Evolutionary conservation across 2,888 invertebrate genomes (phyloP).

Genomic region (Bombylius discolor): DNA sequence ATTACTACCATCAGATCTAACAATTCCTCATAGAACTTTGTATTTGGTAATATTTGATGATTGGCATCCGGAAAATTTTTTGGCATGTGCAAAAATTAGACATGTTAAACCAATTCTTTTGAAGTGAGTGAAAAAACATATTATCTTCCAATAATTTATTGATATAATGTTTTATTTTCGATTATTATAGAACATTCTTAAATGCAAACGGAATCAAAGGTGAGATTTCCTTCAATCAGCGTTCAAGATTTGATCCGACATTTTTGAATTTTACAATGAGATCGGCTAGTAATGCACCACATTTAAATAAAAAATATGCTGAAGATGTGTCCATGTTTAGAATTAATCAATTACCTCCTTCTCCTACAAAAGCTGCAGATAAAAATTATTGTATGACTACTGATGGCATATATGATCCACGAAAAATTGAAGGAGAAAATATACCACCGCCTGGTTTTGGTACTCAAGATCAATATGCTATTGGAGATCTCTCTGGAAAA

Average conservation of each 20-base stretch:
- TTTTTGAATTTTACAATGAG: conserved; percentile 59
- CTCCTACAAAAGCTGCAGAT: conserved; percentile 39
- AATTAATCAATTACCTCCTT: conserved; percentile 57
- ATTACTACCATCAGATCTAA: conserved; percentile 57
- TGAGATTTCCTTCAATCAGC: conserved; percentile 61
- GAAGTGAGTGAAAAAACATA: conserved; percentile 45
- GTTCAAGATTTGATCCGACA: conserved; percentile 73
- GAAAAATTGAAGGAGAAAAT: conserved; percentile 40
- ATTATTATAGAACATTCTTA: conserved; percentile 47
- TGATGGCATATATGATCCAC: conserved; percentile 67
- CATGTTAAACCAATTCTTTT: conserved; percentile 50
- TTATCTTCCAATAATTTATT: neutral
- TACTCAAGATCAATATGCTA: conserved; percentile 78
- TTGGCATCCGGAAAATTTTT: conserved; percentile 58
- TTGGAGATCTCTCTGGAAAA: conserved; percentile 84
- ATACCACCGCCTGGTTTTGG: conserved; percentile 62
- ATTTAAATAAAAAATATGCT: conserved; percentile 59
- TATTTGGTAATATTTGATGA: conserved; percentile 73
- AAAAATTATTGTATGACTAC: conserved; percentile 52
- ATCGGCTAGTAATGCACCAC: conserved; percentile 50
- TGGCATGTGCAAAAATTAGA: conserved; percentile 72
- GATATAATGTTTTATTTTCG: neutral
- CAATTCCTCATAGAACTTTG: conserved; percentile 59
- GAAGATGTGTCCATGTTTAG: conserved; percentile 58
- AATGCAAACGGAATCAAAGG: conserved; percentile 71